Evolutionary conservation across 2,113 vertebrate species (phyloP).

Genomic region (Forbesichthys agassizii): DNA sequence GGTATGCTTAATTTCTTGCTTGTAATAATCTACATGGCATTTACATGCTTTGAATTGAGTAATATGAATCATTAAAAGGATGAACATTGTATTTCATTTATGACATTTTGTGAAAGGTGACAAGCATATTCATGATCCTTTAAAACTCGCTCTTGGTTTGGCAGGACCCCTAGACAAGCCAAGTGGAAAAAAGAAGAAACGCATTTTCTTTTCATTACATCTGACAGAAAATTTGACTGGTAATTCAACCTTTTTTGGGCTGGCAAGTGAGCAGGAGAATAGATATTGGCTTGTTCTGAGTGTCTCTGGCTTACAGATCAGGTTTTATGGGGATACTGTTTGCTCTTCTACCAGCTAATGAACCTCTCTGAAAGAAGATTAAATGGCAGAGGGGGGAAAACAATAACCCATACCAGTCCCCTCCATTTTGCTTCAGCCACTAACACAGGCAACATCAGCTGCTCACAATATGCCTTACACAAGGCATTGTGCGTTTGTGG

Average conservation of each 20-base stretch:
- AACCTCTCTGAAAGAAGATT: constrained; percentile 76
- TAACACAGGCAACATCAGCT: constrained; percentile 43
- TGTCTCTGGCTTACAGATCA: constrained; percentile 69
- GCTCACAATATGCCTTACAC: constrained; percentile 14
- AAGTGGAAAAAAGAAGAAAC: background rate
- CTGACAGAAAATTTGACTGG: constrained; percentile 51
- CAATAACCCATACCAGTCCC: constrained; percentile 78
- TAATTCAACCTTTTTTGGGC: constrained; percentile 34
- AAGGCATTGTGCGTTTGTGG: constrained; percentile 20
- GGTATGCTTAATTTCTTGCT: background rate
- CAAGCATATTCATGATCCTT: constrained; percentile 10
- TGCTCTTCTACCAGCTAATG: constrained; percentile 71
- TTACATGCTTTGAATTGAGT: background rate
- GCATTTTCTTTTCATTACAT: constrained; percentile 27
- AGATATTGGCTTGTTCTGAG: constrained; percentile 61
- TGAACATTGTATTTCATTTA: constrained; percentile 8
- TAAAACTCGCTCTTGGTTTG: constrained; percentile 1
- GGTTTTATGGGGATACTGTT: constrained; percentile 70
- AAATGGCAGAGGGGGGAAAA: constrained; percentile 73
- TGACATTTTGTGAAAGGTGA: constrained; percentile 12
- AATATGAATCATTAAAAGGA: constrained; percentile 6
- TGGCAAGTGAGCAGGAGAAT: constrained; percentile 48
- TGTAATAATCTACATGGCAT: constrained; percentile 20
- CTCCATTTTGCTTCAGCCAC: constrained; percentile 67
- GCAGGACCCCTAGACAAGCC: background rate